phyloP scores from a whole-genome alignment of 1,140 invertebrate species.

The Bombyx mandarina region DNA sequence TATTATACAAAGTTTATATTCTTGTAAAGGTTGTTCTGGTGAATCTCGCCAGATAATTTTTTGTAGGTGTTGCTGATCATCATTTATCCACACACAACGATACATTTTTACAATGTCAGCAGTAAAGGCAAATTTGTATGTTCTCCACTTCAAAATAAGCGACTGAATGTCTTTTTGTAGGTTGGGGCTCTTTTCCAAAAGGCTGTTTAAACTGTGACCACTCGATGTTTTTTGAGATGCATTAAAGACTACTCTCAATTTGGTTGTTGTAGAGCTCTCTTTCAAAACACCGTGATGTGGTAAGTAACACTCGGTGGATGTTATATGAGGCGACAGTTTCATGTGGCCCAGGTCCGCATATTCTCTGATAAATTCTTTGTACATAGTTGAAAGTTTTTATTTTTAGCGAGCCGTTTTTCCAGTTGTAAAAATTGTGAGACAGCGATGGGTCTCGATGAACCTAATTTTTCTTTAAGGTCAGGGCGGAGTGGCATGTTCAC shows the following conservation, averaged over 20 bases:
- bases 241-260: constrained; percentile 14
- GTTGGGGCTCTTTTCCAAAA: constrained; percentile 10
- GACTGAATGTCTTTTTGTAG: constrained; percentile 8
- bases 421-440: constrained; percentile 17
- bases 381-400: constrained; percentile 8
- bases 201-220: constrained; percentile 6
- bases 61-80: constrained; percentile 5
- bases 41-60: constrained; percentile 8
- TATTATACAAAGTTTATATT: constrained; percentile 3
- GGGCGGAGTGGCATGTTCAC: constrained; percentile 14
- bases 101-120: constrained; percentile 11
- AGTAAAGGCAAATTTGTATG: constrained; percentile 5
- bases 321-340: constrained; percentile 3
- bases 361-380: constrained; percentile 15
- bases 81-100: background rate
- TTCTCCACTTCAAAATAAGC: constrained; percentile 4
- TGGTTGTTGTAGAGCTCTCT: constrained; percentile 12
- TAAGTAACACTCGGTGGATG: constrained; percentile 7
- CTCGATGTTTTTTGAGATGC: constrained; percentile 5
- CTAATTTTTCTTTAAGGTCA: constrained; percentile 12
- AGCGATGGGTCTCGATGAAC: constrained; percentile 10
- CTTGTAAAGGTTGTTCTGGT: background rate
- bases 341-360: constrained; percentile 12
- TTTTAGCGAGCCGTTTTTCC: constrained; percentile 10
- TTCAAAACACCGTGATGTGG: constrained; percentile 14